Base-by-base conservation (phyloP, 1,140 invertebrate genomes). In the Procambarus virginalis region DNA sequence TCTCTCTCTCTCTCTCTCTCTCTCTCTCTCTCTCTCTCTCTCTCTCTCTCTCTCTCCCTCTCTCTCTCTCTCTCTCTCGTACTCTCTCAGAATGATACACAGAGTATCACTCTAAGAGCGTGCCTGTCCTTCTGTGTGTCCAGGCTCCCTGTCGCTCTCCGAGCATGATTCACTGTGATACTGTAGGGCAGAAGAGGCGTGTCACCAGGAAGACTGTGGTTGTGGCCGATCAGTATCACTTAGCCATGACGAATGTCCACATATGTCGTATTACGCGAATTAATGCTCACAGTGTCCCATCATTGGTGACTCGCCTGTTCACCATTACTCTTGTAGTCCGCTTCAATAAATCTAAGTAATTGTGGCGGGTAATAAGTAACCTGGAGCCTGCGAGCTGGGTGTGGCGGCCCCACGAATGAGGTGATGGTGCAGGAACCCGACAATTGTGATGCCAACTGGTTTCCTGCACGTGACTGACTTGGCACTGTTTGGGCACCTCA, bases 11-110 rank as follows among this genome's bases (percentile, higher is more conserved):
- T 83, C 58, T 70, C 80, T 82, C 80, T 60, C 80, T 60, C 80
- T 82, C 55, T 60, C 77, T 49, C 77, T 49, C 46, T 78, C 82
- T 84, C 82, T 73, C 82, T 84, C 82, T 73, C 82, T 84, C 64
- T 73, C 34, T 73, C 82, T 73, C 80, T 68, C 58, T 82, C 80
- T 82, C 80, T 68, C 80, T 82, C 80, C 45, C 80, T 82, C 80
- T 64, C 80, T 68, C 55, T 68, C 77, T 78, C 46, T 49, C 46
- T 49, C 77, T 49, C 46, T 49, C 77, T 49, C 46, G 17, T 6
- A 51, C 45, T 49, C 77, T 78, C 46, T 17, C 22, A 34, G 34
- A 34, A 34, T 34, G 34, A 34, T 34, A 34, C 34, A 34, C 34
- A 34, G 34, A 34, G 34, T 34, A 34, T 34, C 34, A 34, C 34